phyloP scores from a whole-genome alignment of 2,888 invertebrate genomes.

The Cryptosula pallasiana region DNA sequence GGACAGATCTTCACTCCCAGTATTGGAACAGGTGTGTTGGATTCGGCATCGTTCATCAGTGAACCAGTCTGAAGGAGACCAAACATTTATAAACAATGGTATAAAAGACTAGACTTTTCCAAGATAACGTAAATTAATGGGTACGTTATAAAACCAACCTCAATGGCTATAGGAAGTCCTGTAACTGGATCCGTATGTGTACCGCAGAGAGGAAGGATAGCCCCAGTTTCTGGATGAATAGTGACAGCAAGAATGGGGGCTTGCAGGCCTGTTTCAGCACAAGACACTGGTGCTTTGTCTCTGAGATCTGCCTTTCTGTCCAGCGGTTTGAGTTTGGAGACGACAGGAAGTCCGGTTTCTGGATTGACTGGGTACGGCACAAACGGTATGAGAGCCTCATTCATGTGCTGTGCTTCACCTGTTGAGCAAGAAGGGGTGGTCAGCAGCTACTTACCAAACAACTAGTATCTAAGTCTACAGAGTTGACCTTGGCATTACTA shows the following conservation, averaged over 20 bases:
- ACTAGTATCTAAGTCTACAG: too few relatives aligned
- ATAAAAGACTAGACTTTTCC: background rate
- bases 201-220: constrained; percentile 44
- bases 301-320: constrained; percentile 39
- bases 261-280: constrained; percentile 43
- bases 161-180: constrained; percentile 46
- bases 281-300: constrained; percentile 41
- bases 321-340: constrained; percentile 38
- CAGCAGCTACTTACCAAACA: too few relatives aligned
- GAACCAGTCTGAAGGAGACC: constrained; percentile 33
- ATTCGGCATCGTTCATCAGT: constrained; percentile 45
- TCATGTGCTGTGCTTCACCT: constrained; percentile 38
- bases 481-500: too few relatives aligned
- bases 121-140: too few relatives aligned
- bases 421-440: too few relatives aligned
- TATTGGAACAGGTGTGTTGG: constrained; percentile 44
- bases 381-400: constrained; percentile 43
- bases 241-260: constrained; percentile 49
- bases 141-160: constrained; percentile 30
- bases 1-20: constrained; percentile 42
- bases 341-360: constrained; percentile 34
- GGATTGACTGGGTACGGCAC: constrained; percentile 41
- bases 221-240: constrained; percentile 43
- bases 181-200: constrained; percentile 48
- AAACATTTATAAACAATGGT: background rate